Evolutionary conservation across 2,113 vertebrate genomes (phyloP).

Genomic region (Dicrurus megarhynchus): DNA sequence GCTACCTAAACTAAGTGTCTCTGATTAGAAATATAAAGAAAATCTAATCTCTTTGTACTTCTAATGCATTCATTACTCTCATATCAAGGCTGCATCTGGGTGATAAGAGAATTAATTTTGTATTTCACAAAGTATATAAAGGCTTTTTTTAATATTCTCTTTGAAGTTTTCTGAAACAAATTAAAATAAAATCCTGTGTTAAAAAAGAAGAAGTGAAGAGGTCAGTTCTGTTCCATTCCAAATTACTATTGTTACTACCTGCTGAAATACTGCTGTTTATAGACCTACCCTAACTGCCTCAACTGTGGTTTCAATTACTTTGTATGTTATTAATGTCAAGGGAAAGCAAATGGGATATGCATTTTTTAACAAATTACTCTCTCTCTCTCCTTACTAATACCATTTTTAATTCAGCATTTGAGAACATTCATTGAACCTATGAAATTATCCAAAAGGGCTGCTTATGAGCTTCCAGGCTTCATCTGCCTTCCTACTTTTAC

Average conservation of each 20-base stretch:
- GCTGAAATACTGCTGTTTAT: not conserved
- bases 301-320: not conserved
- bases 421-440: not conserved
- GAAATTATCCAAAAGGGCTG: not conserved
- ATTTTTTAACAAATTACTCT: not conserved
- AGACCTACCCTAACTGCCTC: not conserved
- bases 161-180: not conserved
- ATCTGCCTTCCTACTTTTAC: not conserved
- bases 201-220: not conserved
- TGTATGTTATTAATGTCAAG: not conserved
- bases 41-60: not conserved
- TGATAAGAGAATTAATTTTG: not conserved
- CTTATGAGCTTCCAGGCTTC: not conserved
- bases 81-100: not conserved
- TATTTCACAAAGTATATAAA: not conserved
- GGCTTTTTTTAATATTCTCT: not conserved
- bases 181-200: not conserved
- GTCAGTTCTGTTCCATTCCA: not conserved
- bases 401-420: not conserved
- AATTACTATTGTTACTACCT: not conserved
- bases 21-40: not conserved
- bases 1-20: not conserved
- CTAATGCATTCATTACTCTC: not conserved
- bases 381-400: not conserved
- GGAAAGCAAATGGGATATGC: not conserved